Percentiles rank a stretch among this genome's conserved stretches.
Evolutionary conservation across 2,888 invertebrate genomes (phyloP).

Genomic region (Andrena flavipes): DNA sequence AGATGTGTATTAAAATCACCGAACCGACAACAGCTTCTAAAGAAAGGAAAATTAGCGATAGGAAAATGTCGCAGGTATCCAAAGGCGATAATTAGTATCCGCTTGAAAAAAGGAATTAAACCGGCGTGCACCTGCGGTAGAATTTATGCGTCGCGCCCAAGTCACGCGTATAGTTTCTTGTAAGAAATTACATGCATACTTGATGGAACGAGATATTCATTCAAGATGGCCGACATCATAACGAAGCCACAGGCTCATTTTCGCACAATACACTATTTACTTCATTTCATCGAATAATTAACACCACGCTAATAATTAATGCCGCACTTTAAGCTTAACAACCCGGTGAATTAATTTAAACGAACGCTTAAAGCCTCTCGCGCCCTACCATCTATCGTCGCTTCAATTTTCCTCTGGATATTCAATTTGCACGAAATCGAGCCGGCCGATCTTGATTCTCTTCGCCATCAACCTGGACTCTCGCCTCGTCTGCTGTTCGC

Average conservation of each 20-base stretch:
- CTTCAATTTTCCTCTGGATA: conserved; percentile 41
- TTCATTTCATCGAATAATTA: conserved; percentile 54
- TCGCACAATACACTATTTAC: conserved; percentile 51
- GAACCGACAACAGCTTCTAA: neutral
- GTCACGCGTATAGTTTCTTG: conserved; percentile 45
- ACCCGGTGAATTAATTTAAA: conserved; percentile 55
- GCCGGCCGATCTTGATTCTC: conserved; percentile 27
- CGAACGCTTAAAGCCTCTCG: conserved; percentile 40
- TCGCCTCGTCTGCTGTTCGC: neutral
- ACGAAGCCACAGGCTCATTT: conserved; percentile 43
- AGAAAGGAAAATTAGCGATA: neutral
- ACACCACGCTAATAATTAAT: conserved; percentile 49
- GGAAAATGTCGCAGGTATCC: neutral
- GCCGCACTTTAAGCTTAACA: conserved; percentile 40
- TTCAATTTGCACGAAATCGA: conserved; percentile 47
- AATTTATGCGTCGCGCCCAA: conserved; percentile 55
- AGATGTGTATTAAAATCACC: neutral
- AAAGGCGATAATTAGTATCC: neutral
- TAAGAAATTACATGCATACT: conserved; percentile 52
- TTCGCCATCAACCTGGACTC: neutral
- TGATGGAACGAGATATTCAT: conserved; percentile 52
- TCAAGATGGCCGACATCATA: conserved; percentile 42
- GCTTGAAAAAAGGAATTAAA: neutral
- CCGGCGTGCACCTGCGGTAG: conserved; percentile 26
- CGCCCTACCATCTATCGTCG: conserved; percentile 40